Percentiles rank a stretch among this genome's conserved stretches.
These are phyloP conservation scores for Podabrus alpinus DNA, from an alignment of 2,888 invertebrate species.

Conservation along the genomic window DNA sequence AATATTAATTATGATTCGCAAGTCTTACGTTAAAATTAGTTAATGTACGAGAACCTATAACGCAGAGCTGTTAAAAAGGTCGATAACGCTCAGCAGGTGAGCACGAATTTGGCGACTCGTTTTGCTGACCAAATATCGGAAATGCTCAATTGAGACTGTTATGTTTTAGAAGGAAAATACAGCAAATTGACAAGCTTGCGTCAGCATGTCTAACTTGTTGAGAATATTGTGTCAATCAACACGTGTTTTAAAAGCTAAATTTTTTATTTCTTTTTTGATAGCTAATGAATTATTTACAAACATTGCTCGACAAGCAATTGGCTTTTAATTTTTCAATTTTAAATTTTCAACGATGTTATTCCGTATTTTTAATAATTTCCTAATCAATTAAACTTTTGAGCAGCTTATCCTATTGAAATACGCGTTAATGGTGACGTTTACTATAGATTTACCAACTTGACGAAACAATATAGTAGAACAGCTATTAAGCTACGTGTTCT, in stretches of 20 bases:
- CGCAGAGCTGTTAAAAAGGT: not conserved
- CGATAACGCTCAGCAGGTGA: not conserved
- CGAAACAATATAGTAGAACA: conserved; percentile 19
- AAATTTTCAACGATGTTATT: not conserved
- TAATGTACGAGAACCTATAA: not conserved
- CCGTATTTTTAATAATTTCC: not conserved
- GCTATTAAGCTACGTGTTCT: conserved; percentile 29
- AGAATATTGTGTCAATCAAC: conserved; percentile 1
- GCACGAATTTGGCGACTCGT: not conserved
- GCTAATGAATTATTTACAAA: conserved; percentile 21
- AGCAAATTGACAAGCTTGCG: conserved; percentile 22
- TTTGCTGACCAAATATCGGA: conserved; percentile 34
- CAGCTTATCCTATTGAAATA: not conserved
- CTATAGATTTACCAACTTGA: not conserved
- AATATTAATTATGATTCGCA: no score
- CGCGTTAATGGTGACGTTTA: not conserved
- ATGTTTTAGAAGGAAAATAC: conserved; percentile 41
- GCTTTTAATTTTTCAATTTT: not conserved
- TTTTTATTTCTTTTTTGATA: conserved; percentile 8
- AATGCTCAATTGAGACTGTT: conserved; percentile 40
- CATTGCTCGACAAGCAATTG: conserved; percentile 5
- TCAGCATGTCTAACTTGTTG: conserved; percentile 26
- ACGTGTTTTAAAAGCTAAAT: conserved; percentile 16
- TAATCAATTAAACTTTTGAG: not conserved
- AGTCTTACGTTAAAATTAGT: no score